Base-by-base conservation (phyloP, 2,113 vertebrate species). In the Sphaerodactylus townsendi region DNA sequence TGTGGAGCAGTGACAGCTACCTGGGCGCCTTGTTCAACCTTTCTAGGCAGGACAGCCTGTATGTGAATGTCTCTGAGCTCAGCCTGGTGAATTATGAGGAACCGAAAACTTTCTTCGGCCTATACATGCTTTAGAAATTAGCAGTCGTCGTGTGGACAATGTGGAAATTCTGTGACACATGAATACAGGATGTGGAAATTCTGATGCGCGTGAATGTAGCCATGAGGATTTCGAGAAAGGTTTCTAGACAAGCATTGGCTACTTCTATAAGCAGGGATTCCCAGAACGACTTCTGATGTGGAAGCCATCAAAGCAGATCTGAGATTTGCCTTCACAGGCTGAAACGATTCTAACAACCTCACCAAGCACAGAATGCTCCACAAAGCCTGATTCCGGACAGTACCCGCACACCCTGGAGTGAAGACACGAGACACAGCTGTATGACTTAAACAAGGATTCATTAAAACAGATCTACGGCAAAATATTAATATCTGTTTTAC, bases 81-180 rank as follows among this genome's bases (percentile, higher is more conserved):
- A 83, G 72, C 4, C 35, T 95, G 59, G 88, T 96, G 66, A 92
- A 74, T 82, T 90, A 87, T 86, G 94, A 95, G 44, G 95, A 95
- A 77, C 86, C 93, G 1, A 94, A 93, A 88, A 95, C 95, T 28
- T 96, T 94, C 89, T 95, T 96, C 87, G 95, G 95, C 48, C 84
- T 96, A 82, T 96, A 95, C 79, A 95, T 93, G 79, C 91, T 96
- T 90, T 95, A 89, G 86, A 69, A 81, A 68, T 13, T 13, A 65
- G 15, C 35, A 7, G 37, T 75, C 14, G 64, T 48, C 64, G 13
- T 6, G 10, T 10, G 28, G 33, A 14, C 30, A 8, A 46, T 41
- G n/a, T 56, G 37, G n/a, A 28, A 28, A 44, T 44, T 10, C 30
- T 84, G 66, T 64, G 33, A n/a, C 15, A 33, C 30, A 9, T 13